Conservation (phyloP, 2,113 vertebrate genomes). For the Anguilla rostrata region DNA sequence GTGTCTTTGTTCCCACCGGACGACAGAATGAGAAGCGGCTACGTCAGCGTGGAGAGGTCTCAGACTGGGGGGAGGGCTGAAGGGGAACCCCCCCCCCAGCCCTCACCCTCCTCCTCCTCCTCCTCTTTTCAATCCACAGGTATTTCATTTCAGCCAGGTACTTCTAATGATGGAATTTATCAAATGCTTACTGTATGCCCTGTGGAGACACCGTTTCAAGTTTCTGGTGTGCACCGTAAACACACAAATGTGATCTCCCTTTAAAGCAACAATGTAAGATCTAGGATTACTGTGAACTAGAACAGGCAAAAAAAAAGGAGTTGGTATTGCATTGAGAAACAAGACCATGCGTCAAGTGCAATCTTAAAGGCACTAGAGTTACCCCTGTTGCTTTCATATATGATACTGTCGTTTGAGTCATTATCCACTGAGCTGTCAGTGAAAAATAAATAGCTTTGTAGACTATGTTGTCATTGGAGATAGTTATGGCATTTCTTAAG, state of each 20-base stretch:
- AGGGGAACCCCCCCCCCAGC: constrained; percentile 3
- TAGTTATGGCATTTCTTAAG: neutral
- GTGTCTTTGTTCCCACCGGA: constrained; percentile 20
- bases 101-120: neutral
- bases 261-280: constrained; percentile 15
- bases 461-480: neutral
- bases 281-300: constrained; percentile 24
- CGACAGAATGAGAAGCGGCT: neutral
- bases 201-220: constrained; percentile 20
- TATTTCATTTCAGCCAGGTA: constrained; percentile 21
- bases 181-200: constrained; percentile 18
- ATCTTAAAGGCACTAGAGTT: constrained; percentile 2
- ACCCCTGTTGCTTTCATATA: neutral
- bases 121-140: constrained; percentile 16
- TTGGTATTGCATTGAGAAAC: constrained; percentile 24
- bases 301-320: constrained; percentile 7
- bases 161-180: constrained; percentile 18
- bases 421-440: neutral
- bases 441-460: neutral
- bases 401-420: neutral
- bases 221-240: constrained; percentile 17
- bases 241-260: constrained; percentile 18
- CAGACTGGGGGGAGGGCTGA: neutral
- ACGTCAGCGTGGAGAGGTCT: neutral
- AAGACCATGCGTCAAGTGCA: neutral